Percentiles rank a stretch among this genome's conserved stretches.
phyloP scores from a whole-genome alignment of 1,140 invertebrate genomes.

The Lanistes nyassanus region DNA sequence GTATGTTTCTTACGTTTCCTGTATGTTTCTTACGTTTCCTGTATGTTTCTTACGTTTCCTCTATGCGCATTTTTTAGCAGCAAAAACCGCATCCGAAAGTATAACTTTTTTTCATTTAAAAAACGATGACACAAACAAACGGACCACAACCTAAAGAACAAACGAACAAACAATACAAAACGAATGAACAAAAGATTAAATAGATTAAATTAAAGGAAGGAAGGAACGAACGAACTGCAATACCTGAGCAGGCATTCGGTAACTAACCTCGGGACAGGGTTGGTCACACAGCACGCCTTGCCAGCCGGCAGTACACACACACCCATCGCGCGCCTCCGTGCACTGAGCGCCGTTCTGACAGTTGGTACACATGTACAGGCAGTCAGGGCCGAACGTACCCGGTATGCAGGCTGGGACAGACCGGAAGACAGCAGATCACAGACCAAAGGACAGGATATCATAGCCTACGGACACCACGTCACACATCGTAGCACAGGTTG shows the following conservation, averaged over 20 bases:
- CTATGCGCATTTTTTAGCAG: too few relatives aligned
- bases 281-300: conserved; percentile 60
- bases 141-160: conserved; percentile 5
- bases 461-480: too few relatives aligned
- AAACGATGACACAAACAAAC: too few relatives aligned
- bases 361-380: conserved; percentile 56
- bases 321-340: conserved; percentile 54
- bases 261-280: conserved; percentile 59
- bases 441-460: too few relatives aligned
- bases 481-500: too few relatives aligned
- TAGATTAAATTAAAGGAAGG: background rate
- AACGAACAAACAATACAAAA: conserved; percentile 7
- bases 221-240: background rate
- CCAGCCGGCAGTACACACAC: conserved; percentile 62
- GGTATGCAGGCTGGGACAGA: conserved; percentile 53
- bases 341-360: conserved; percentile 62
- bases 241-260: background rate
- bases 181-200: background rate
- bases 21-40: too few relatives aligned
- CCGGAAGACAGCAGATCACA: too few relatives aligned
- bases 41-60: too few relatives aligned
- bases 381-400: conserved; percentile 64
- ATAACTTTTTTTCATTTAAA: too few relatives aligned
- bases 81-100: too few relatives aligned
- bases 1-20: too few relatives aligned